phyloP scores from a whole-genome alignment of 2,797 vertebrate genomes.

The Falco cherrug region DNA sequence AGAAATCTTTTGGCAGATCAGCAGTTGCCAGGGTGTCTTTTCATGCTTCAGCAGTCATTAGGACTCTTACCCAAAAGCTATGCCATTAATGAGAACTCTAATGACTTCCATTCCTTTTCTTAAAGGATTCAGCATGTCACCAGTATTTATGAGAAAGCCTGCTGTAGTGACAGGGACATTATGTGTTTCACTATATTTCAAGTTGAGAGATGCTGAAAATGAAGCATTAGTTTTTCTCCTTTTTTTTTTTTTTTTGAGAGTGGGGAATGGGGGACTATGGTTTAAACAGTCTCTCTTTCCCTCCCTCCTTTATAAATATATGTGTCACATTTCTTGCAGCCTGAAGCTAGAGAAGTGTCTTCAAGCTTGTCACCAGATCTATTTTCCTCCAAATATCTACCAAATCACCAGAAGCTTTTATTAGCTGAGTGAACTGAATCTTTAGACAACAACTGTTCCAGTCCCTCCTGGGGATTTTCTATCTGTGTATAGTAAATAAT shows the following conservation, averaged over 20 bases:
- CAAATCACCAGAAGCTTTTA: slow-evolving; percentile 53
- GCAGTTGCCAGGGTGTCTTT: slow-evolving; percentile 35
- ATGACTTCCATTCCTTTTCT: slow-evolving; percentile 44
- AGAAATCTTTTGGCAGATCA: neutral
- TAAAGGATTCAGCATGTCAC: slow-evolving; percentile 38
- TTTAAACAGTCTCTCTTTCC: neutral
- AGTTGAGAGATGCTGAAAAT: slow-evolving; percentile 50
- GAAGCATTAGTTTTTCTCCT: slow-evolving; percentile 24
- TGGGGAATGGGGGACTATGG: too few species aligned
- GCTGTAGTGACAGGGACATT: slow-evolving; percentile 48
- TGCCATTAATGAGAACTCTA: slow-evolving; percentile 50
- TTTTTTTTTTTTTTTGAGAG: neutral
- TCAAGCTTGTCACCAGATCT: slow-evolving; percentile 38
- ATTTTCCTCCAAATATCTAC: slow-evolving; percentile 47
- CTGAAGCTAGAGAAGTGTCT: slow-evolving; percentile 13
- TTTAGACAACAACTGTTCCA: slow-evolving; percentile 54
- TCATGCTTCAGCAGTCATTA: neutral
- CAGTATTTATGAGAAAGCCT: slow-evolving; percentile 52
- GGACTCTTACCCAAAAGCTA: slow-evolving; percentile 26
- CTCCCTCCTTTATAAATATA: slow-evolving; percentile 31
- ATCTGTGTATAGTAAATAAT: slow-evolving; percentile 6
- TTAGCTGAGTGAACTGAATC: slow-evolving; percentile 46
- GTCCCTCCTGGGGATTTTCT: slow-evolving; percentile 25
- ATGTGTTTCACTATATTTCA: slow-evolving; percentile 37
- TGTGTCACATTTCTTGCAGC: slow-evolving; percentile 29